phyloP scores from a whole-genome alignment of 2,797 vertebrate genomes.

The Paramormyrops hopkinsi region DNA sequence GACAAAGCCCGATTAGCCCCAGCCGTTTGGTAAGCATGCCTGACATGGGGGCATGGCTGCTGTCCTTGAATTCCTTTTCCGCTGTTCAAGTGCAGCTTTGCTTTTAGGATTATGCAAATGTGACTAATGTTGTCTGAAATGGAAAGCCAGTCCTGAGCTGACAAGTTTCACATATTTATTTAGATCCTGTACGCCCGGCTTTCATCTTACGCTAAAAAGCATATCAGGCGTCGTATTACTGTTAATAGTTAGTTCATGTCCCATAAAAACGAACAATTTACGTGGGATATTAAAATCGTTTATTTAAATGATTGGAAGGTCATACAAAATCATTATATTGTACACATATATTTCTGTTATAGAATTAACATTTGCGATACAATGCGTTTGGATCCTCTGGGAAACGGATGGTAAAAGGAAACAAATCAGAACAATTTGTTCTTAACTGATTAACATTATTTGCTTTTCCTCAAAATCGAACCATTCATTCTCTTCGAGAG shows the following conservation, averaged over 20 bases:
- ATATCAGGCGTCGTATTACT: neutral
- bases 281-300: neutral
- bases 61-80: neutral
- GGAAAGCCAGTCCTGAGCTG: neutral
- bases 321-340: neutral
- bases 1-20: neutral
- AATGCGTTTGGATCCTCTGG: neutral
- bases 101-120: conserved; percentile 8
- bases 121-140: conserved; percentile 5
- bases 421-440: neutral
- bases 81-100: neutral
- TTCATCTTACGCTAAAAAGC: neutral
- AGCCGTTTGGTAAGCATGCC: neutral
- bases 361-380: neutral
- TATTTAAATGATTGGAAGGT: neutral
- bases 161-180: conserved; percentile 6
- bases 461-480: neutral
- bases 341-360: neutral
- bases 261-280: neutral
- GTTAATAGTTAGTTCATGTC: neutral
- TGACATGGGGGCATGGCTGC: neutral
- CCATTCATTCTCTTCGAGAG: neutral
- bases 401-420: neutral
- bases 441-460: neutral
- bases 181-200: neutral